Conservation (phyloP, 2,113 vertebrate species). For the Pungitius pungitius region DNA sequence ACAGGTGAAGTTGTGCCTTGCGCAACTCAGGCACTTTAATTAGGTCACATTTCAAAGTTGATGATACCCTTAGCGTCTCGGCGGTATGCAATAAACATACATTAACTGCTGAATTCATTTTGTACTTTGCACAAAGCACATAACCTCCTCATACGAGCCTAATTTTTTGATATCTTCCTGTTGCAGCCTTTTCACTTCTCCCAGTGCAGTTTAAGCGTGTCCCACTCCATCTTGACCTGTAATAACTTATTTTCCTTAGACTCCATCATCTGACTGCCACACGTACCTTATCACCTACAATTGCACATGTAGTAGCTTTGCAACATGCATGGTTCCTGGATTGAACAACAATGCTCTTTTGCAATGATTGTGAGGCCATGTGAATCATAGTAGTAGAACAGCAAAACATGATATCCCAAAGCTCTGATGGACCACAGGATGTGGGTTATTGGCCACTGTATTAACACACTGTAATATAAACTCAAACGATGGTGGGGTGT, state of each 20-base stretch:
- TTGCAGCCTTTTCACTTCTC: neutral
- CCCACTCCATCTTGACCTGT: neutral
- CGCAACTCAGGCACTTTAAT: neutral
- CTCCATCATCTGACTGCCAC: neutral
- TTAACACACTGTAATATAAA: neutral
- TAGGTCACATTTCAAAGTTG: constrained; percentile 5
- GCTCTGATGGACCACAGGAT: neutral
- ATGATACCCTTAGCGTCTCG: neutral
- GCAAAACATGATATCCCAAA: neutral
- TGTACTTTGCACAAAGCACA: neutral
- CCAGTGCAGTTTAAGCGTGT: neutral
- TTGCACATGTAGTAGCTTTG: neutral
- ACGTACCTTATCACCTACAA: neutral
- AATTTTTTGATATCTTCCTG: neutral
- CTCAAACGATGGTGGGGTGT: neutral
- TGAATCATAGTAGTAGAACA: neutral
- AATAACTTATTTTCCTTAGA: neutral
- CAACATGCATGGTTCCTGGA: neutral
- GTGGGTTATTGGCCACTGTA: neutral
- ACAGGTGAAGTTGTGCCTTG: neutral
- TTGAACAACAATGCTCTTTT: neutral
- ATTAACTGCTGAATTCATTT: neutral
- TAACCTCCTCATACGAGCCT: neutral
- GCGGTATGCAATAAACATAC: neutral
- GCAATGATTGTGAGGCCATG: neutral